Base-by-base conservation (phyloP, 1,140 invertebrate genomes). In the Drosophila azteca region DNA sequence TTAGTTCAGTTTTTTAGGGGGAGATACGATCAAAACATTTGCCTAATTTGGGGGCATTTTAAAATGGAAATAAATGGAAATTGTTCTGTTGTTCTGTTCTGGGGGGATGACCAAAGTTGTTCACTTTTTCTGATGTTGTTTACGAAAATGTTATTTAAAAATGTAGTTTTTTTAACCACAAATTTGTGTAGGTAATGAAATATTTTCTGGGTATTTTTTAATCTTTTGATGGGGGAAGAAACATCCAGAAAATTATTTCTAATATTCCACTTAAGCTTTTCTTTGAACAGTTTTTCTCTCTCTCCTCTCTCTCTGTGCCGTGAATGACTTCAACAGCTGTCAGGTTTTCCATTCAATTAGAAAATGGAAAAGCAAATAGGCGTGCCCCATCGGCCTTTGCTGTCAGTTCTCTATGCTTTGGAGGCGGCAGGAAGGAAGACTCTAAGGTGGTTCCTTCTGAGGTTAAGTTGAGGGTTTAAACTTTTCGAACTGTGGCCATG, bases 401-500 rank as follows among this genome's bases (percentile, higher is more conserved):
- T 35, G 31, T 35, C 31, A 9, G 31, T 8, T 35, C 2, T 35
- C 2, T n/a, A 24, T 45, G 54, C 31, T 17, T 29, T 20, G 41
- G 41, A 41, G 61, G 59, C 53, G 50, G 49, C 24, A 43, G 39
- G 49, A 35, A 39, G 46, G 45, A 48, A 45, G 24, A 49, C 15
- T 22, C 59, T 43, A 26, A 26, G 24, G 24, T 4, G 24, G 5
- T 5, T 26, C 24, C 24, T 8, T 31, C 3, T 31, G 79, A 85
- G 85, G 85, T 84, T 82, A 90, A 90, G 68, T 77, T 74, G 72
- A 77, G 78, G 90, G 67, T 87, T 89, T 84, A 89, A 90, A 90
- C 80, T 84, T 87, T 64, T 81, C 61, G 39, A 75, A 67, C 66
- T 82, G 57, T 54, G 65, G 51, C 70, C 20, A 39, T 24, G 58